These are phyloP conservation scores for Tanypteryx hageni DNA, from an alignment of 2,888 invertebrate species.

Conservation along the genomic window DNA sequence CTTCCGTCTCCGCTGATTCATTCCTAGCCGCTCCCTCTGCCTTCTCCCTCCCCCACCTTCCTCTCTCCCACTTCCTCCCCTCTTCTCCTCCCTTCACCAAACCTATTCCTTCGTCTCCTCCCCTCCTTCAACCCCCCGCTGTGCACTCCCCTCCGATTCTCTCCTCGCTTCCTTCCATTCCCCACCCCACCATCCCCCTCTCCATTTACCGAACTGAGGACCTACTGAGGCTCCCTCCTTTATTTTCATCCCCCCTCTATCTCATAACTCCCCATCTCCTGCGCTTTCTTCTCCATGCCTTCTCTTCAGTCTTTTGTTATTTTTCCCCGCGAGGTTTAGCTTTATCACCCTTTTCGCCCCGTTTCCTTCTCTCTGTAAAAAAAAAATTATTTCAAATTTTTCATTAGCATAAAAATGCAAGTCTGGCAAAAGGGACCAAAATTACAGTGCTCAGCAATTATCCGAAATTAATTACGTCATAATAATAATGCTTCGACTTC, in stretches of 20 bases:
- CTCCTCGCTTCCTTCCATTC: neutral
- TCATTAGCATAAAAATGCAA: too few species aligned
- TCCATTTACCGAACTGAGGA: neutral
- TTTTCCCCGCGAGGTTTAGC: neutral
- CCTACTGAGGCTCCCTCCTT: neutral
- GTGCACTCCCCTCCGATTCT: neutral
- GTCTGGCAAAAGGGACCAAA: too few species aligned
- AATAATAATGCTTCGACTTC: too few species aligned
- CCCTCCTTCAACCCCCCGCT: neutral
- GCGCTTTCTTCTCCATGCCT: neutral
- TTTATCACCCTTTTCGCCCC: neutral
- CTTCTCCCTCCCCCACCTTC: conserved; percentile 18
- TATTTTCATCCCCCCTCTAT: neutral
- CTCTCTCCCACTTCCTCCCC: neutral
- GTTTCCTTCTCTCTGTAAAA: too few species aligned
- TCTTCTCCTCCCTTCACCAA: neutral
- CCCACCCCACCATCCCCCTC: neutral
- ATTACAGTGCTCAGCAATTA: too few species aligned
- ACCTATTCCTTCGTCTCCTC: neutral
- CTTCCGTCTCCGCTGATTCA: conserved; percentile 59
- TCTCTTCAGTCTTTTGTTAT: neutral
- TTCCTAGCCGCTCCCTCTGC: neutral
- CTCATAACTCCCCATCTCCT: neutral
- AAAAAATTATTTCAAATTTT: too few species aligned
- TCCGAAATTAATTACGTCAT: too few species aligned